Evolutionary conservation across 2,888 invertebrate species (phyloP).

Genomic region (Carabus problematicus): DNA sequence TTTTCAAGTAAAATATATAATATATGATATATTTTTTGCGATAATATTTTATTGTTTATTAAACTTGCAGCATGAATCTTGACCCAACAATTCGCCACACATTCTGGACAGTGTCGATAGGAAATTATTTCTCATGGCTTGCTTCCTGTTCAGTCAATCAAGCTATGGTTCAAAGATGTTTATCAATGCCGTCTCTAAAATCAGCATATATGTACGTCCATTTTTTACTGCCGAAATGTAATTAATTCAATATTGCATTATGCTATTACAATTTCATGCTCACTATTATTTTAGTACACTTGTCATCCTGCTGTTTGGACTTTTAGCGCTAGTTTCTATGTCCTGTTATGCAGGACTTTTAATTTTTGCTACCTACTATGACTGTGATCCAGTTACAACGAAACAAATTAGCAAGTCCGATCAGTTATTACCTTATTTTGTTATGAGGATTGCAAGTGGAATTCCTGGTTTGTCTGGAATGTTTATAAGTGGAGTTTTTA

Average conservation of each 20-base stretch:
- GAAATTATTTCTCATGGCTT: slow-evolving; percentile 82
- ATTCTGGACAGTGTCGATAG: slow-evolving; percentile 79
- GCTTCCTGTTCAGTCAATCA: slow-evolving; percentile 85
- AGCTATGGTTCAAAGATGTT: slow-evolving; percentile 85
- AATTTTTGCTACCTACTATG: slow-evolving; percentile 83
- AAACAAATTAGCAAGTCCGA: slow-evolving; percentile 74
- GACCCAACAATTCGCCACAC: slow-evolving; percentile 82
- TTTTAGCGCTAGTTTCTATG: slow-evolving; percentile 74
- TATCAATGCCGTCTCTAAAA: slow-evolving; percentile 75
- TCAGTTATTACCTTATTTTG: slow-evolving; percentile 80
- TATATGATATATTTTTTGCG: neutral
- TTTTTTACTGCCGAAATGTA: slow-evolving; percentile 1
- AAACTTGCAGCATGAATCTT: slow-evolving; percentile 69
- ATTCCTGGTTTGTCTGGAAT: slow-evolving; percentile 83
- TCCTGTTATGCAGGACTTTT: slow-evolving; percentile 87
- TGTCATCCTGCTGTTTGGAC: slow-evolving; percentile 79
- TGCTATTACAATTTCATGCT: neutral
- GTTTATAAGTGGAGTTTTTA: slow-evolving; percentile 86
- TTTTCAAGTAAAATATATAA: slow-evolving; percentile 69
- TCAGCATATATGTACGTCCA: slow-evolving; percentile 73
- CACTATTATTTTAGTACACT: slow-evolving; percentile 66
- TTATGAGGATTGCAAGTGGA: slow-evolving; percentile 77
- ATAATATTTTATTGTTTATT: slow-evolving; percentile 4
- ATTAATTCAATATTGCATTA: neutral
- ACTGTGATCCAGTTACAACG: slow-evolving; percentile 84